A percentile compares a stretch with the other conserved stretches of the same genome.
Evolutionary conservation across 2,113 vertebrate species (phyloP).

Genomic region (Callionymus lyra): DNA sequence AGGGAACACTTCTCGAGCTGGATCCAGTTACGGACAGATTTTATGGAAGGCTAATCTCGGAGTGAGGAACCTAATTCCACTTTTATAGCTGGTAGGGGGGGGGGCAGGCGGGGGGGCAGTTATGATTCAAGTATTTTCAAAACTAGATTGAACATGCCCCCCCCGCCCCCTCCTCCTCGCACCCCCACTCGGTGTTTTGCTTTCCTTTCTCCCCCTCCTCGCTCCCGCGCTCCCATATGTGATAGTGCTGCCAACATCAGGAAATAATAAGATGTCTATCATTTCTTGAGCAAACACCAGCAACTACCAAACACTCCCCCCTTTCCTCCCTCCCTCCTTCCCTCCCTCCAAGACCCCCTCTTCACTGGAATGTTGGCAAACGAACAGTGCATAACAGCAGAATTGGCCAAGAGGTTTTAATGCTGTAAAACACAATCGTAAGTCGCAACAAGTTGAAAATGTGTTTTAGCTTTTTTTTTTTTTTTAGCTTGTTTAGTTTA

Average conservation of each 20-base stretch:
- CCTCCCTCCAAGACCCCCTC: conserved; percentile 39
- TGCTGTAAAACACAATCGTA: conserved; percentile 27
- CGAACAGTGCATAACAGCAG: conserved; percentile 40
- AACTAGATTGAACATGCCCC: conserved; percentile 14
- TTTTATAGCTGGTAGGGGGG: conserved; percentile 7
- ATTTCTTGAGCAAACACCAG: conserved; percentile 65
- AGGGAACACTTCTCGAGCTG: conserved; percentile 18
- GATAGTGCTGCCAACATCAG: conserved; percentile 66
- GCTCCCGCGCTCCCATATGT: conserved; percentile 42
- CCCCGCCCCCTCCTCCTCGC: conserved; percentile 22
- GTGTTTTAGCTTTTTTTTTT: too few relatives aligned
- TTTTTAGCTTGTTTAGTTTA: not conserved
- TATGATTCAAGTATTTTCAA: conserved; percentile 19
- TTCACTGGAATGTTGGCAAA: conserved; percentile 57
- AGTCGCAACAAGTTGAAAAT: conserved; percentile 5
- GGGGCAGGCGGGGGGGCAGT: conserved; percentile 3
- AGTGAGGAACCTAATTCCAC: conserved; percentile 11
- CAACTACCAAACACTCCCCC: conserved; percentile 46
- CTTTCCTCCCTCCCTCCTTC: not conserved
- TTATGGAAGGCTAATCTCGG: conserved; percentile 7
- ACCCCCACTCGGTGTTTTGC: conserved; percentile 39
- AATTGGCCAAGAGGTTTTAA: conserved; percentile 35
- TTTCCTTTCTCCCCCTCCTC: conserved; percentile 26
- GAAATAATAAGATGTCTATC: conserved; percentile 68
- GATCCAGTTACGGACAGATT: conserved; percentile 13